Base-by-base conservation (phyloP, 1,140 invertebrate species). In the Drosophila baimaii region DNA sequence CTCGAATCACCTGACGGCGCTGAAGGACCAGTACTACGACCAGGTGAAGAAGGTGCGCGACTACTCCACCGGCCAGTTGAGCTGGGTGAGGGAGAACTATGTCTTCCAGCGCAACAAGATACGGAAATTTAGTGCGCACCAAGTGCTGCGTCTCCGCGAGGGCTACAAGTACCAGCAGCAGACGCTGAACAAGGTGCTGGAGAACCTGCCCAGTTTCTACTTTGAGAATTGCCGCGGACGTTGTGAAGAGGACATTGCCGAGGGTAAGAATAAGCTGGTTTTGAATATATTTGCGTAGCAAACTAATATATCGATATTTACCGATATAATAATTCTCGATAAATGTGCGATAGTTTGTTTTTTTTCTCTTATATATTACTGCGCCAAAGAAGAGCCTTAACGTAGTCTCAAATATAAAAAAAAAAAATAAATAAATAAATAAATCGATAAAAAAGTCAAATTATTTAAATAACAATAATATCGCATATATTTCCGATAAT, bases 111-210 rank as follows among this genome's bases (percentile, higher is more conserved):
- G 98, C 15, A 97, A 98, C 90, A 96, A 98, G 84, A 98, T 99
- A 57, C 94, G 97, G 15, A 98, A 99, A 92, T 99, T 98, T 93
- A 98, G 97, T 92, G 95, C 97, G 0, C 96, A 98, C 84, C 98
- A 99, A 91, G 95, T 98, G 35, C 92, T 98, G 15, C 94, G 97
- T 47, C 93, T 98, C 5, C 94, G 97, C 8, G 97, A 98, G 92
- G 97, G 97, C 7, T 98, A 98, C 94, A 98, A 98, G 92, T 97
- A 98, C 82, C 97, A 98, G 91, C 98, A 98, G 91, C 97, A 98
- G 92, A 98, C 97, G 5, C 92, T 99, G 8, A 97, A 98, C 92
- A 98, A 98, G 92, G 96, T 99, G 2, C 91, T 99, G 35, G 98
- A 99, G 91, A 98, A 98, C 90, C 93, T 99, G 76, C 98, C 98